Conservation (phyloP, 2,888 invertebrate genomes). For the Spialia ferax region DNA sequence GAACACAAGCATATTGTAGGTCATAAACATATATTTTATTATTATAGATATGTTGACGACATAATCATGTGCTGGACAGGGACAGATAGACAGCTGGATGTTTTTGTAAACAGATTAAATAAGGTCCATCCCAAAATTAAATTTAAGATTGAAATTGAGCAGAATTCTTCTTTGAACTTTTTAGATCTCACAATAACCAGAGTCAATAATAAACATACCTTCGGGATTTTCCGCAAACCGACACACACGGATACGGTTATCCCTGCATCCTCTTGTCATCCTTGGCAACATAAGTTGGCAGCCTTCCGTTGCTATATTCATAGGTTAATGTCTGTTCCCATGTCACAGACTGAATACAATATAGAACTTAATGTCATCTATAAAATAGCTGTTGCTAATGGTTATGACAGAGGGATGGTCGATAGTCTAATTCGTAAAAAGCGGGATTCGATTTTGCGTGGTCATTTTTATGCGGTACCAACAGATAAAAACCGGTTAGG, state of each 20-base stretch:
- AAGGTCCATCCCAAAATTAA: conserved; percentile 2
- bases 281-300: conserved; percentile 10
- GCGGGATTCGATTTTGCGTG: conserved; percentile 11
- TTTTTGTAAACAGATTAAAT: conserved; percentile 9
- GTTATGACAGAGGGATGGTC: neutral
- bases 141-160: conserved; percentile 1
- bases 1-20: neutral
- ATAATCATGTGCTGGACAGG: conserved; percentile 15
- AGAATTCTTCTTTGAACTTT: neutral
- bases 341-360: neutral
- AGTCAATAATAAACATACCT: conserved; percentile 9
- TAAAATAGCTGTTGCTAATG: neutral
- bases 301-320: conserved; percentile 8
- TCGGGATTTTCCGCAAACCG: conserved; percentile 12
- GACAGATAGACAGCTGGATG: neutral
- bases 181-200: neutral
- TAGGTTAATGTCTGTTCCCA: conserved; percentile 1
- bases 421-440: neutral
- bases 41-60: conserved; percentile 4
- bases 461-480: conserved; percentile 1
- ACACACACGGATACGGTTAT: conserved; percentile 9
- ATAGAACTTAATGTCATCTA: neutral
- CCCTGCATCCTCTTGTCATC: conserved; percentile 3
- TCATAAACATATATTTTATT: neutral
- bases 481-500: neutral